Percentiles rank a stretch among this genome's conserved stretches.
phyloP scores from a whole-genome alignment of 2,797 vertebrate species.

The Galagoides demidoff region DNA sequence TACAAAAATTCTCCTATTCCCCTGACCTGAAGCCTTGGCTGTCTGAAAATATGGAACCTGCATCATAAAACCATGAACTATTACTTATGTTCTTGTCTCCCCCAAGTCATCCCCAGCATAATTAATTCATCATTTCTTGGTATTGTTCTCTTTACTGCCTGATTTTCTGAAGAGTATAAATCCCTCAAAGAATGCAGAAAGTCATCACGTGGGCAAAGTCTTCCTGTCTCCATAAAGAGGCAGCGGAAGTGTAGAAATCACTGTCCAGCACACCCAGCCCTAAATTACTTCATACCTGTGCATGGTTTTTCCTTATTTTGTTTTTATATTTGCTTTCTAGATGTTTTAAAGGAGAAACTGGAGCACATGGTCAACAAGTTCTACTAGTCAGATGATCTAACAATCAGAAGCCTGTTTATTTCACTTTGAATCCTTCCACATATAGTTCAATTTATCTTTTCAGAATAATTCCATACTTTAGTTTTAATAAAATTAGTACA shows the following conservation, averaged over 20 bases:
- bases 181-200: neutral
- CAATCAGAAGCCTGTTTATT: neutral
- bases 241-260: neutral
- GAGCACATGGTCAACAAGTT: neutral
- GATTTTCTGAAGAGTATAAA: neutral
- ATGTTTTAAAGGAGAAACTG: neutral
- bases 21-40: neutral
- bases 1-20: neutral
- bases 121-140: neutral
- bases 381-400: neutral
- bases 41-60: neutral
- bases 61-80: neutral
- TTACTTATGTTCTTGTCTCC: neutral
- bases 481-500: constrained; percentile 5
- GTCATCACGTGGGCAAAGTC: neutral
- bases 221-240: neutral
- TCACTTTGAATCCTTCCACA: neutral
- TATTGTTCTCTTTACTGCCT: neutral
- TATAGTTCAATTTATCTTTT: neutral
- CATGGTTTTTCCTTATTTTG: neutral
- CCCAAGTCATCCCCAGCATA: neutral
- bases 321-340: neutral
- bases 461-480: neutral
- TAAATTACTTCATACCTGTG: neutral
- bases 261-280: neutral